A percentile compares a stretch with the other conserved stretches of the same genome.
Conservation (phyloP, 2,888 invertebrate genomes). For the Nasonovia ribisnigri region DNA sequence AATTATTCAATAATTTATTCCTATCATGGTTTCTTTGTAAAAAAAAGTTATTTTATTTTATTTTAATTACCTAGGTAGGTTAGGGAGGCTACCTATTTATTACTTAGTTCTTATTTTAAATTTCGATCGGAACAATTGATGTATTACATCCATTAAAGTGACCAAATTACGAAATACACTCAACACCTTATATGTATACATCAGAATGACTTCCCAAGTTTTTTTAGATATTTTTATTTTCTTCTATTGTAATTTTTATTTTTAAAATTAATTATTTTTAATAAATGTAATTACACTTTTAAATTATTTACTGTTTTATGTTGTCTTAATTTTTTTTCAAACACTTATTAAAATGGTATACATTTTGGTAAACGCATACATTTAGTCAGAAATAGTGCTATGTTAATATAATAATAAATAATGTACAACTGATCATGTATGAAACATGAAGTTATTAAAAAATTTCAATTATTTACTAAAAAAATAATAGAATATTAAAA, state of each 20-base stretch:
- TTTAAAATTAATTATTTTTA: background rate
- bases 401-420: background rate
- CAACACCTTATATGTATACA: background rate
- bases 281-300: background rate
- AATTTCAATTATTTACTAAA: background rate
- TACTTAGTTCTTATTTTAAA: background rate
- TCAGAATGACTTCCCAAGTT: background rate
- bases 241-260: background rate
- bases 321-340: background rate
- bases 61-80: too few species aligned
- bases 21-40: background rate
- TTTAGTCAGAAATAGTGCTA: background rate
- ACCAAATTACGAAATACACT: background rate
- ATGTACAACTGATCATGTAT: background rate
- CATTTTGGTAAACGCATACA: background rate
- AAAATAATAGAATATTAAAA: background rate
- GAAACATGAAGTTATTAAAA: background rate
- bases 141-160: background rate
- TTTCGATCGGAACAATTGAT: too few species aligned
- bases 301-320: background rate
- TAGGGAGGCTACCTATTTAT: background rate
- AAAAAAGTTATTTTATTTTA: background rate
- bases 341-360: background rate
- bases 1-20: background rate
- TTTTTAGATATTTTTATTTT: background rate